A percentile compares a stretch with the other conserved stretches of the same genome.
Evolutionary conservation across 2,113 vertebrate species (phyloP).

Genomic region (Chrysemys picta): DNA sequence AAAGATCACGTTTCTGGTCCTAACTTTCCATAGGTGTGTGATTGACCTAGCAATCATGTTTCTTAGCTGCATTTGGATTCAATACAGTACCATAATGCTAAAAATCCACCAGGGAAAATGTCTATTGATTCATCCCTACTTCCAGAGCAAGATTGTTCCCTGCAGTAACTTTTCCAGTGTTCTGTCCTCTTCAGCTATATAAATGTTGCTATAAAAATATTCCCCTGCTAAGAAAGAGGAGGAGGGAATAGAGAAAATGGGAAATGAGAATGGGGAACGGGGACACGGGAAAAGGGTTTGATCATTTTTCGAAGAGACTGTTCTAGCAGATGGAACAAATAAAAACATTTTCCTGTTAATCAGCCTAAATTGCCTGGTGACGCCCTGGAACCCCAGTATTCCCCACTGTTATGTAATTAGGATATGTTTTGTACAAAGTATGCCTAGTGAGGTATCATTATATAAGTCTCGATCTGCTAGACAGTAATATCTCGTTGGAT

Average conservation of each 20-base stretch:
- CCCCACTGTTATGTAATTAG: too few relatives aligned
- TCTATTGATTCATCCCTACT: neutral
- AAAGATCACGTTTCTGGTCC: neutral
- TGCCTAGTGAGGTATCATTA: too few relatives aligned
- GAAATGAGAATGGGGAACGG: too few relatives aligned
- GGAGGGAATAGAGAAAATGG: too few relatives aligned
- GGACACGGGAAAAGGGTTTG: neutral
- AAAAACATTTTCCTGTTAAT: neutral
- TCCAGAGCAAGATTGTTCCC: neutral
- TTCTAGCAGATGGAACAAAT: neutral
- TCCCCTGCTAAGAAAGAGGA: too few relatives aligned
- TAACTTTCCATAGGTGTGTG: neutral
- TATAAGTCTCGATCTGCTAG: too few relatives aligned
- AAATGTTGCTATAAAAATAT: neutral
- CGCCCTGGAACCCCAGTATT: too few relatives aligned
- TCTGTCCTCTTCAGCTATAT: neutral
- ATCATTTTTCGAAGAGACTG: neutral
- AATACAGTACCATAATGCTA: neutral
- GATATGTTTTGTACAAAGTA: too few relatives aligned
- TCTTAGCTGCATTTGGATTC: neutral
- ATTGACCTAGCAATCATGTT: neutral
- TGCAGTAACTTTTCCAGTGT: neutral
- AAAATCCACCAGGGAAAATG: rapidly evolving
- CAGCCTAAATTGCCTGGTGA: neutral
- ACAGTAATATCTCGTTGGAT: too few relatives aligned